phyloP scores from a whole-genome alignment of 23 tunicate genomes.

The Ascidia mentula region DNA sequence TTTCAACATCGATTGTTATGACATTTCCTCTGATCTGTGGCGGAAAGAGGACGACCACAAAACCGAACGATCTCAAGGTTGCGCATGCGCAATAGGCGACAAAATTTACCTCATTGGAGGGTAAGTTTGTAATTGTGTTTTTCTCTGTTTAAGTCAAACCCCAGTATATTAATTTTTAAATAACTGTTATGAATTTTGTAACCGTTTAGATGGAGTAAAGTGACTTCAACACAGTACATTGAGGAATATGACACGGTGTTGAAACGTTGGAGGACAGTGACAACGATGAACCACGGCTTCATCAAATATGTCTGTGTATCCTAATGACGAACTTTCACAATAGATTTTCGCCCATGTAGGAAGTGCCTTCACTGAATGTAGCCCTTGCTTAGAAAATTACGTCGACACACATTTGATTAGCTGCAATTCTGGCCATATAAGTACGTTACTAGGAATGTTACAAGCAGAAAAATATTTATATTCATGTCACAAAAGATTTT shows the following conservation, averaged over 20 bases:
- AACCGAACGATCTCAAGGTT: constrained; percentile 58
- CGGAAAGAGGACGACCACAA: constrained; percentile 22
- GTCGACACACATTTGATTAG: too few species aligned
- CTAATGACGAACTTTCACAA: too few species aligned
- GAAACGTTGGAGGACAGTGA: constrained; percentile 36
- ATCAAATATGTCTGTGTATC: constrained; percentile 30
- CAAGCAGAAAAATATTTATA: too few species aligned
- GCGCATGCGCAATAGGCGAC: constrained; percentile 46
- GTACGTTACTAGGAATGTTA: too few species aligned
- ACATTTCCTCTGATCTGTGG: constrained; percentile 17
- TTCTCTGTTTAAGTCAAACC: not conserved
- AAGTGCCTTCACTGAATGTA: too few species aligned
- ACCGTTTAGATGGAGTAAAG: constrained; percentile 21
- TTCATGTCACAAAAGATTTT: too few species aligned
- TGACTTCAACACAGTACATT: constrained; percentile 43
- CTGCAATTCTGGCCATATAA: too few species aligned
- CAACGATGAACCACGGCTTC: constrained; percentile 51
- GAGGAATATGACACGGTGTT: constrained; percentile 32
- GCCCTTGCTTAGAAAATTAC: too few species aligned
- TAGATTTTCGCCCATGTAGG: too few species aligned
- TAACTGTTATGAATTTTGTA: not conserved
- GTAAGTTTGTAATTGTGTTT: constrained; percentile 17
- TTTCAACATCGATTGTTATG: constrained; percentile 43
- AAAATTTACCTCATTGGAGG: constrained; percentile 48
- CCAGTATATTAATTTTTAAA: not conserved